Evolutionary conservation across 2,888 invertebrate genomes (phyloP), one percentile per base, ranked within the genome.

Genomic region (Dasypogon diadema): DNA sequence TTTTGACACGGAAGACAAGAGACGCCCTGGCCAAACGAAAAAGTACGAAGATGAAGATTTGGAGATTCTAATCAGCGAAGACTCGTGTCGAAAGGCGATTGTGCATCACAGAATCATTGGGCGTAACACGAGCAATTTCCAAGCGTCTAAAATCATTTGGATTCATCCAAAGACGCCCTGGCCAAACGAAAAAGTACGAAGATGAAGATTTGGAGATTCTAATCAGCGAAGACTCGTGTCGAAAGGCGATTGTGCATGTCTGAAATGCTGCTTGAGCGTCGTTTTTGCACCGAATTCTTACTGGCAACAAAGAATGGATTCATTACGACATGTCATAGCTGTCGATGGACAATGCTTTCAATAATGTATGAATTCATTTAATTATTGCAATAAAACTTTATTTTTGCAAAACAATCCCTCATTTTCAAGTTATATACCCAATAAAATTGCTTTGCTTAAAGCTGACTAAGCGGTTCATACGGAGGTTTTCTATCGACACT

Each of bases 61-160:
- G 2, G 54, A 54, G 54, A 21, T 12, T 16, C 12, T 54, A 54
- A 16, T 54, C 54, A 21, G 77, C 58, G 77, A 76, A 76, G 76
- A 79, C 63, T 63, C 75, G n/a, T 75, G 75, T 34, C 78, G 77
- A 76, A n/a, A n/a, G n/a, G 68, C 77, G 24, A 76, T 75, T 75
- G 22, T 77, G 54, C 68, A 8, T 42, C 12, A 75, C 78, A 55
- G 12, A 70, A 77, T 70, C 54, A 54, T 76, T 77, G 22, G 74
- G 56, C 18, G 74, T 22, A 12, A n/a, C 22, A n/a, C n/a, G 10
- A 78, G 48, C 77, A 60, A 70, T 79, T 70, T 74, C 30, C 10
- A 46, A 55, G 55, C 21, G 22, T 1, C 51, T 51, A 16, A 51
- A 51, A 5, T 21, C 55, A 21, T 55, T 55, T 8, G 55, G 22